Conservation (phyloP, 2,888 invertebrate species). For the Caenorhabditis becei region DNA sequence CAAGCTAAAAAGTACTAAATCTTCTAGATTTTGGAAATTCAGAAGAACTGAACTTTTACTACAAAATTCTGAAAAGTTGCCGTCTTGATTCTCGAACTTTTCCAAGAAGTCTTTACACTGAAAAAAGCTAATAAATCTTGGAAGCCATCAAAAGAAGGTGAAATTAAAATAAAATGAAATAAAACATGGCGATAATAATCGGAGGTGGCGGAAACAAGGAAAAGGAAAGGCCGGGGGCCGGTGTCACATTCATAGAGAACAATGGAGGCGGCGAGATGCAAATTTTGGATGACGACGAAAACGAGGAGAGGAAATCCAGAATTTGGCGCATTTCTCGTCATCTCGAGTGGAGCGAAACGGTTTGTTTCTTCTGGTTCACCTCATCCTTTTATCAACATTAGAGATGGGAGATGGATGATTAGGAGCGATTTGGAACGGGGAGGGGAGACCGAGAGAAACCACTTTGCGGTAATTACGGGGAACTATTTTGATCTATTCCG, state of each 20-base stretch:
- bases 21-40: too few relatives aligned
- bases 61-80: too few relatives aligned
- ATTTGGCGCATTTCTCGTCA: constrained; percentile 23
- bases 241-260: constrained; percentile 37
- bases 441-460: neutral
- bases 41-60: too few relatives aligned
- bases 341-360: constrained; percentile 14
- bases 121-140: too few relatives aligned
- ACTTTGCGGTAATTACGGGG: neutral
- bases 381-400: constrained; percentile 34
- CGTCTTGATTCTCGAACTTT: too few relatives aligned
- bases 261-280: constrained; percentile 34
- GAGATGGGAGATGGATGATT: constrained; percentile 16
- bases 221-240: constrained; percentile 12
- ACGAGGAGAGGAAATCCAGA: constrained; percentile 27
- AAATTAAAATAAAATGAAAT: constrained; percentile 39
- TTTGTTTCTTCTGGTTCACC: constrained; percentile 51
- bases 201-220: constrained; percentile 22
- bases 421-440: constrained; percentile 3
- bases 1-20: neutral
- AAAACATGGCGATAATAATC: constrained; percentile 42
- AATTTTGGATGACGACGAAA: constrained; percentile 18
- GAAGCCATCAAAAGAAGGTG: constrained; percentile 12
- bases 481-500: neutral
- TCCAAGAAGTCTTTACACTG: neutral